Conservation (phyloP, 1,140 invertebrate genomes). For the Andrena cerasifolii region DNA sequence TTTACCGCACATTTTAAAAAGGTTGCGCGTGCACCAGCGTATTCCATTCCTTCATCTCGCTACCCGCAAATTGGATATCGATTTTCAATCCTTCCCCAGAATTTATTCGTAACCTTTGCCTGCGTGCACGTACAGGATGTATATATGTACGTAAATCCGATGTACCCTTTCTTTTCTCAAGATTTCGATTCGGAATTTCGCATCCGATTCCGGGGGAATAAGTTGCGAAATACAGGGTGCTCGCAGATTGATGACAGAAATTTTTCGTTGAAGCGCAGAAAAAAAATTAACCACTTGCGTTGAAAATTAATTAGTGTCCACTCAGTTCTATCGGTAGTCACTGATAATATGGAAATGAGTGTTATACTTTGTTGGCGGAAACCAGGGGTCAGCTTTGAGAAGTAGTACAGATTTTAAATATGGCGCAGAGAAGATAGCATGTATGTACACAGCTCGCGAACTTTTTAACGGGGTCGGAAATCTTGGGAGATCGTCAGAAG, state of each 20-base stretch:
- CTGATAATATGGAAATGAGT: too few species aligned
- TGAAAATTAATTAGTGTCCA: too few species aligned
- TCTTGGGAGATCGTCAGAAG: background rate
- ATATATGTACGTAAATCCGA: background rate
- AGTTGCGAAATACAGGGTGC: conserved; percentile 14
- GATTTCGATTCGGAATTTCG: background rate
- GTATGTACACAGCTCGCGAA: too few species aligned
- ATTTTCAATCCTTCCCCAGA: conserved; percentile 28
- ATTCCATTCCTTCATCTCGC: conserved; percentile 9
- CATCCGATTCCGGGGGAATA: background rate
- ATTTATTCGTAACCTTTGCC: background rate
- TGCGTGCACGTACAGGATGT: background rate
- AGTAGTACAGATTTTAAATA: too few species aligned
- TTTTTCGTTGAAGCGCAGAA: too few species aligned
- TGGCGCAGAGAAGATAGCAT: too few species aligned
- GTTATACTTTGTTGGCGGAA: too few species aligned
- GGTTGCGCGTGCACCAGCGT: background rate
- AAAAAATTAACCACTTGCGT: too few species aligned
- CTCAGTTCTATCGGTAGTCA: too few species aligned
- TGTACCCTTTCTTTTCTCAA: too few species aligned
- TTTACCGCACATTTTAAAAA: background rate
- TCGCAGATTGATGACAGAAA: too few species aligned
- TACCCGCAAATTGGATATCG: conserved; percentile 47
- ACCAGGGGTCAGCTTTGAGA: too few species aligned
- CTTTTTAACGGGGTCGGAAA: background rate